phyloP scores from a whole-genome alignment of 2,113 vertebrate genomes.

The Ictidomys tridecemlineatus region DNA sequence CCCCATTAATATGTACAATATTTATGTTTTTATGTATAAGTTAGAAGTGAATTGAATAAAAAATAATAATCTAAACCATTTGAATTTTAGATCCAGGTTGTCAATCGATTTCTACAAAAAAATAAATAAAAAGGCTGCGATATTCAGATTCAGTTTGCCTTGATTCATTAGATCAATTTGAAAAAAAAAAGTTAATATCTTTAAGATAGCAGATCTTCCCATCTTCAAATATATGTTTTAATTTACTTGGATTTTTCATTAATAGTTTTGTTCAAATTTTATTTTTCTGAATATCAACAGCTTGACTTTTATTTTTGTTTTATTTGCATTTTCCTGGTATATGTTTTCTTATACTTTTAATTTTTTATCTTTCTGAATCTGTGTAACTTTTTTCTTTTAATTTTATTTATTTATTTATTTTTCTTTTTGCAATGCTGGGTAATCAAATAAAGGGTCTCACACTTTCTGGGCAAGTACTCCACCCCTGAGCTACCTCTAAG shows the following conservation, averaged over 20 bases:
- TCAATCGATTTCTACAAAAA: neutral
- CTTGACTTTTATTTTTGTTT: neutral
- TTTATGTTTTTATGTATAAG: too few species aligned
- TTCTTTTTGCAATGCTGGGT: too few species aligned
- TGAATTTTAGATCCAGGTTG: neutral
- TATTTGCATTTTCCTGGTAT: neutral
- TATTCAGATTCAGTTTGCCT: neutral
- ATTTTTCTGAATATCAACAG: neutral
- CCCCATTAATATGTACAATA: neutral
- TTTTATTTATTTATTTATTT: too few species aligned
- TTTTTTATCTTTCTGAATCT: neutral
- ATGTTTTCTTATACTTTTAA: neutral
- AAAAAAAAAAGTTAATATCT: neutral
- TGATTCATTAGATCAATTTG: neutral
- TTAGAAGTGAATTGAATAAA: neutral
- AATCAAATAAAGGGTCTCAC: neutral
- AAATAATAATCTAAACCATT: neutral
- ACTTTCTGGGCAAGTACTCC: neutral
- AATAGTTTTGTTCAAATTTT: constrained; percentile 1
- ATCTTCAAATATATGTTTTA: neutral
- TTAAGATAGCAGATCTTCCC: neutral
- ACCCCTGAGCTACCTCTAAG: too few species aligned
- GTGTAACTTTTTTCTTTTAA: too few species aligned
- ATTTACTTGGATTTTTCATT: neutral
- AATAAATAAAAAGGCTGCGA: neutral